Evolutionary conservation across 53 echinoderm and acorn worm species (phyloP), one percentile per base, ranked within the genome.

Genomic region (Echinometra lucunter): DNA sequence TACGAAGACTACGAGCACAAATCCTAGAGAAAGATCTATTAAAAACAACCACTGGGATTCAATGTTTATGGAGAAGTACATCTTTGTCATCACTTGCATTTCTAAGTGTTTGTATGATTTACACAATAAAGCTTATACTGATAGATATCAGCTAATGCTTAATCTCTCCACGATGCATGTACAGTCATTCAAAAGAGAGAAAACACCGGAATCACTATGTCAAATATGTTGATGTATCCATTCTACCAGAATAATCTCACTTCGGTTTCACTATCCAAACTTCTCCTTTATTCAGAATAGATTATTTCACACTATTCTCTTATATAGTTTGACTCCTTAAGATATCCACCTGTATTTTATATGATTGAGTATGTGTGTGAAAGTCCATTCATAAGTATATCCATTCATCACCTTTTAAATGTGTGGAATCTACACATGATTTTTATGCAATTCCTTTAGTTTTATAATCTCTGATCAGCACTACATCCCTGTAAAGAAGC

Each of bases 191-290:
- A 69, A 12, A 69, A 69, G 78, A 19, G 6, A 11, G 78, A 42
- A 35, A 19, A 78, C 35, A 40, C 78, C 78, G 78, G 38, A 78
- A 78, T 35, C 19, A 78, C 21, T 30, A 21, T 18, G 78, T 78
- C 78, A 78, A 78, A 78, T 78, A 78, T 78, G 78, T 42, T 78
- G 78, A 78, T 78, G 18, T 42, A 5, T 78, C 78, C 23, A 78
- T 78, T 42, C 12, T 21, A 78, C 32, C 42, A 78, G 78, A 78
- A 78, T 78, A 38, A 78, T 42, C 78, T 42, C 6, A 38, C 37
- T 78, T 78, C 78, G n/a, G n/a, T 78, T 23, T 78, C 38, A 42
- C 78, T 78, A 1, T 38, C 19, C 42, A 40, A 38, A 6, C 78
- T 78, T 42, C 21, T 78, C 6, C 35, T 42, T 19, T 19, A 78